These are phyloP conservation scores for Gymnothorax reevesii DNA, from an alignment of 2,797 vertebrate species.

Conservation along the genomic window DNA sequence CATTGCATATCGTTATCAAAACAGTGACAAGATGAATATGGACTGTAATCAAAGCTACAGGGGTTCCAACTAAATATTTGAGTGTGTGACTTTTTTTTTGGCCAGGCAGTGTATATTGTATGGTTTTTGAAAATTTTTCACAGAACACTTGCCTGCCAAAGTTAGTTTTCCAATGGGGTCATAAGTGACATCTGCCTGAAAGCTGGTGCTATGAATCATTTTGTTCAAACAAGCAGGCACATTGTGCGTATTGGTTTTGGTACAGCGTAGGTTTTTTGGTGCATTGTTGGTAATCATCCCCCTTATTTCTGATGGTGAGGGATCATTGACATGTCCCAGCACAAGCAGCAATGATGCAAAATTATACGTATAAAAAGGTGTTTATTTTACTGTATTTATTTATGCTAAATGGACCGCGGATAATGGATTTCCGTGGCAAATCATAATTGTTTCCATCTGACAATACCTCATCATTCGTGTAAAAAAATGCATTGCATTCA, in stretches of 20 bases:
- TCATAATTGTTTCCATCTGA: slow-evolving; percentile 8
- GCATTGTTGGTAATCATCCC: neutral
- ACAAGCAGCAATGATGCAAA: slow-evolving; percentile 35
- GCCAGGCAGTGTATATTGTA: too few species aligned
- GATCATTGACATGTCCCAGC: slow-evolving; percentile 40
- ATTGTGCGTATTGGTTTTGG: neutral
- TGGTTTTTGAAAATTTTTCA: neutral
- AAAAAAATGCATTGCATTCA: neutral
- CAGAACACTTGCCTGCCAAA: neutral
- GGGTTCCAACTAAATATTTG: too few species aligned
- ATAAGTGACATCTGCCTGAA: neutral
- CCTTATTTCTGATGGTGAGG: neutral
- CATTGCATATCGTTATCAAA: too few species aligned
- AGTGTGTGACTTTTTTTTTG: too few species aligned
- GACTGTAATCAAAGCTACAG: too few species aligned
- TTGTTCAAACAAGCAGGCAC: neutral
- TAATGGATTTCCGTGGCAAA: neutral
- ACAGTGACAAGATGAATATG: too few species aligned
- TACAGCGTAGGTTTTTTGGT: neutral
- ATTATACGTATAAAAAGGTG: slow-evolving; percentile 49
- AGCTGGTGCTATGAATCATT: neutral
- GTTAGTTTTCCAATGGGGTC: neutral
- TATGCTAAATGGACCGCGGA: slow-evolving; percentile 26
- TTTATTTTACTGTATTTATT: slow-evolving; percentile 71
- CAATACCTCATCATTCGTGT: slow-evolving; percentile 2